A percentile compares a stretch with the other conserved stretches of the same genome.
phyloP scores from a whole-genome alignment of 2,113 vertebrate species.

The Azemiops feae region DNA sequence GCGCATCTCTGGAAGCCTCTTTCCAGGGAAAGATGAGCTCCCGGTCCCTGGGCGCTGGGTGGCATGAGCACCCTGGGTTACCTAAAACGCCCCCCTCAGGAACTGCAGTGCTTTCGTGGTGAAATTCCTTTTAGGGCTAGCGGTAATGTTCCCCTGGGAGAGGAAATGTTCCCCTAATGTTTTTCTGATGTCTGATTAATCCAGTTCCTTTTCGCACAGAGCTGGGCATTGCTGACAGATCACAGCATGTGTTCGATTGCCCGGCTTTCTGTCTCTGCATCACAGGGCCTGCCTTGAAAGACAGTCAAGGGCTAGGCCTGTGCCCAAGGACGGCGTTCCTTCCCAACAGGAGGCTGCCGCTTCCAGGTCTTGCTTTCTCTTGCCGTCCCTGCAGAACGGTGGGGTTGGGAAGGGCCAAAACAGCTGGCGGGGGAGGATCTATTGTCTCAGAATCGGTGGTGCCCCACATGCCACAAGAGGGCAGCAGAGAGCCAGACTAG shows the following conservation, averaged over 20 bases:
- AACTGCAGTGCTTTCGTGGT: neutral
- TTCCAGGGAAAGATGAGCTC: neutral
- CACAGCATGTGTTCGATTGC: neutral
- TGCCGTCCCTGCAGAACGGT: neutral
- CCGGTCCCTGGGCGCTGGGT: rapidly evolving
- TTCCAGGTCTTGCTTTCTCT: neutral
- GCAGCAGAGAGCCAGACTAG: neutral
- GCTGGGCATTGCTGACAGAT: neutral
- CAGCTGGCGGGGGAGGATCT: neutral
- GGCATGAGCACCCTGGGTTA: neutral
- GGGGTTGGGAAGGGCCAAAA: neutral
- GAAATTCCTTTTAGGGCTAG: neutral
- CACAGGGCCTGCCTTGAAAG: neutral
- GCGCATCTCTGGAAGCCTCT: neutral
- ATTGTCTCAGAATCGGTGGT: neutral
- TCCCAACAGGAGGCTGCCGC: neutral
- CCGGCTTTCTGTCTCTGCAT: neutral
- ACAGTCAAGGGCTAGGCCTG: neutral
- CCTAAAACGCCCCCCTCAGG: neutral
- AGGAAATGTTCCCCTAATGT: neutral
- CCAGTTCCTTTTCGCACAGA: neutral
- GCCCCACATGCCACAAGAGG: neutral
- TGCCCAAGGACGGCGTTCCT: neutral
- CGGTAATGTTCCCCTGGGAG: too few species aligned
- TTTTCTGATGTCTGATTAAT: neutral